These are phyloP conservation scores for Heteronetta atricapilla DNA, from an alignment of 2,113 vertebrate species.

Conservation along the genomic window DNA sequence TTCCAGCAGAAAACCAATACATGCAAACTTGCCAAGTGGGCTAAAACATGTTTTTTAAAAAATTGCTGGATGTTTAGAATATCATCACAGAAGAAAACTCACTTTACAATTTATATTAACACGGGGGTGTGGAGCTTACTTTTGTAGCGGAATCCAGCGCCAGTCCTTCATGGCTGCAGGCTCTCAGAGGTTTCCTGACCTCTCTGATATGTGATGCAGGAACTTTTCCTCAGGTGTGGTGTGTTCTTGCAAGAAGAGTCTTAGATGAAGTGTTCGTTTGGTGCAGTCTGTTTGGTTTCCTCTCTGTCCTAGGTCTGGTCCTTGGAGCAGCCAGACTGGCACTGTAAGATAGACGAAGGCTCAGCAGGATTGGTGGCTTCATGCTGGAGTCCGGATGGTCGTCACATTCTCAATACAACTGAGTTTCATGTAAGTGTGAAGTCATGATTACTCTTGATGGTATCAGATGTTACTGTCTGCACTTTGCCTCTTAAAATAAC, in stretches of 20 bases:
- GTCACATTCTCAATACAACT: constrained; percentile 97
- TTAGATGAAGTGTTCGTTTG: fast-evolving
- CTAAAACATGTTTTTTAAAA: neutral
- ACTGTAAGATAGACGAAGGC: constrained; percentile 97
- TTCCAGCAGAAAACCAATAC: neutral
- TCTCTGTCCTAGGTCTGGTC: constrained; percentile 89
- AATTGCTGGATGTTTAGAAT: neutral
- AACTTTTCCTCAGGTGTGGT: neutral
- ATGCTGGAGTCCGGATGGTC: constrained; percentile 96
- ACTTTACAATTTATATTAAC: neutral
- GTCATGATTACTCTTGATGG: constrained; percentile 34
- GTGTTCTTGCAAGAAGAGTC: neutral
- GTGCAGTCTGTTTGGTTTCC: neutral
- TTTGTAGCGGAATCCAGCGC: constrained; percentile 80
- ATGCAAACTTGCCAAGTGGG: neutral
- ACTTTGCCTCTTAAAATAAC: constrained; percentile 79
- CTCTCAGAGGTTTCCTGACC: neutral
- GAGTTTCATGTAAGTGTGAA: constrained; percentile 95
- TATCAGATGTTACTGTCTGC: constrained; percentile 82
- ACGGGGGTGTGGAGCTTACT: constrained; percentile 65
- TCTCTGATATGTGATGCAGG: neutral
- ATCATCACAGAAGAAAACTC: neutral
- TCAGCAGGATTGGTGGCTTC: constrained; percentile 94
- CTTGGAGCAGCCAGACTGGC: constrained; percentile 94
- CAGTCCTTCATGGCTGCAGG: constrained; percentile 78